Evolutionary conservation across 2,888 invertebrate genomes (phyloP).

Genomic region (Drosophila flavopinicola): DNA sequence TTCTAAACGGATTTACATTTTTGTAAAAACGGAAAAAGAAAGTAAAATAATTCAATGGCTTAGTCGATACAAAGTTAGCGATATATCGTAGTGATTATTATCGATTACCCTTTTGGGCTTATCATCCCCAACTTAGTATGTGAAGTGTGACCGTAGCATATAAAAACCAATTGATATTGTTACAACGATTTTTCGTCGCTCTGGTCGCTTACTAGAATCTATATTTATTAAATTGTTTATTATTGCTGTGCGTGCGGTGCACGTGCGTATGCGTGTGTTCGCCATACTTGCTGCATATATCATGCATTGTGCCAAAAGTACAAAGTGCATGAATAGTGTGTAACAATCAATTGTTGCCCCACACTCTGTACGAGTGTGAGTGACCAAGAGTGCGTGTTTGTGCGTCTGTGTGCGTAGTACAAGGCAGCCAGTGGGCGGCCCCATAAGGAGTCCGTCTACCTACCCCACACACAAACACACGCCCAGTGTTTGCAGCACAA

Average conservation of each 20-base stretch:
- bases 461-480: conserved; percentile 19
- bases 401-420: conserved; percentile 45
- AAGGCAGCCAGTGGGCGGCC: conserved; percentile 58
- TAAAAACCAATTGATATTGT: conserved; percentile 60
- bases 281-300: conserved; percentile 38
- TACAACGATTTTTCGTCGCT: conserved; percentile 72
- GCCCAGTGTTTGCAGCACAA: conserved; percentile 6
- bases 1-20: no score
- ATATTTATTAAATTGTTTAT: conserved; percentile 28
- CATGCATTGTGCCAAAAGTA: conserved; percentile 50
- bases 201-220: conserved; percentile 35
- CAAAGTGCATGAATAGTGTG: conserved; percentile 46
- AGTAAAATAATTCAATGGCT: conserved; percentile 7
- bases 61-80: conserved; percentile 6
- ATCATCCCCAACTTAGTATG: conserved; percentile 45
- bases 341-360: conserved; percentile 60
- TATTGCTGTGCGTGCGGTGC: conserved; percentile 48
- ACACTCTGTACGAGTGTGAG: conserved; percentile 40
- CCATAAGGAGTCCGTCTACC: conserved; percentile 36
- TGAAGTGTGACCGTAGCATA: conserved; percentile 52
- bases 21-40: no score
- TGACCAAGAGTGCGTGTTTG: conserved; percentile 54
- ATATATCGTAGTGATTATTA: conserved; percentile 21
- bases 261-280: conserved; percentile 46
- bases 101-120: conserved; percentile 18